Evolutionary conservation across 2,888 invertebrate genomes (phyloP), one percentile per base, ranked within the genome.

Genomic region (Rhamnusium bicolor): DNA sequence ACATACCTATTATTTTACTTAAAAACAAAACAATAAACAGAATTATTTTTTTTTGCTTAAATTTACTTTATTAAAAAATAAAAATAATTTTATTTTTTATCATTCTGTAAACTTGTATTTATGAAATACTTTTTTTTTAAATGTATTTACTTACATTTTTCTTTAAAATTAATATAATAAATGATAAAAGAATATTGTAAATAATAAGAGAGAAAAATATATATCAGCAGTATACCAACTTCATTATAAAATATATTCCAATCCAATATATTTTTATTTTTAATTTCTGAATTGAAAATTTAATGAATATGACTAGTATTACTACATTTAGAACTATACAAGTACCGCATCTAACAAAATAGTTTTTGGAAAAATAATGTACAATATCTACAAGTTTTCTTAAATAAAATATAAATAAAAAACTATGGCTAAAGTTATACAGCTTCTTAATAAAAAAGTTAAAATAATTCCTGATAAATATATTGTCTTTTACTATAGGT

Each of bases 301-400:
- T 51, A 51, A 46, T 61, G 61, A 32, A 61, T 19, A 61, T 61
- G 61, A 61, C 61, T 61, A 61, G 61, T 46, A 32, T 61, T 61
- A 61, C 61, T 61, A 61, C 46, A n/a, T 61, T 61, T 61, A 61
- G 21, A 61, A 46, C 61, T 61, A 61, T 61, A 61, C 61, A 61
- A 61, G 61, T 61, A 61, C 61, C n/a, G 61, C 21, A 61, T 46
- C 32, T 46, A 40, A 46, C 40, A 61, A 21, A 24, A 40, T 46
- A 61, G 8, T 46, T 46, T 32, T 61, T 58, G 46, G 32, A 61
- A 61, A 61, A 61, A 61, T 61, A 61, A 61, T 61, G 46, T 61
- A 61, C 61, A 61, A 61, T 61, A 61, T 61, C 61, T 61, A 61
- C 61, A 61, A 46, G 61, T 46, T 46, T 46, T 46, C 21, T 61